Evolutionary conservation across 2,113 vertebrate genomes (phyloP), one percentile per base, ranked within the genome.

Genomic region (Rhizomys pruinosus): DNA sequence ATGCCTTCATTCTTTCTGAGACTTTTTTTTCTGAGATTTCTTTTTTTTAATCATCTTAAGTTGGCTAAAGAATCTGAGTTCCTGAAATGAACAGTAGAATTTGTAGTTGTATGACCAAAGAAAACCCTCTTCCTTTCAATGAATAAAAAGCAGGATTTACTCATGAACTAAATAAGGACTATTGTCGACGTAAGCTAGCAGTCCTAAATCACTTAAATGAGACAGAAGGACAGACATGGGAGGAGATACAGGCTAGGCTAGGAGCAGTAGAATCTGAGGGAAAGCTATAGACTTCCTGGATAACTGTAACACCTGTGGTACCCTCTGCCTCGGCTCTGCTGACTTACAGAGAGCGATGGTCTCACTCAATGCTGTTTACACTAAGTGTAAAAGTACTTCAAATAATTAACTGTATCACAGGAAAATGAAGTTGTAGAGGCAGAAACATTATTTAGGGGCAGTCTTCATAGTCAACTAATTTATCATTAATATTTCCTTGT

Each of bases 71-170:
- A 55, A n/a, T 77, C 79, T 84, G 59, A 77, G 63, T 95, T 93
- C 69, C 72, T 93, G 32, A 91, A 79, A 89, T 80, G 79, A 92
- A 95, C 88, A 52, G 5, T 34, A 85, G 47, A 96, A 72, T 39
- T 66, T 73, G n/a, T 29, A 25, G 32, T 37, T 92, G 34, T 85
- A 91, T 64, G 80, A 69, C 84, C 73, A 69, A 93, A 76, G 63
- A 64, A 80, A 84, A 95, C 72, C 2, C 7, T 39, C 86, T 68
- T 73, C 68, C 57, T 78, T 92, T 91, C 85, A 80, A 52, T 90
- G 61, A 94, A 61, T 29, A 94, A 66, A 76, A 81, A 76, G 19
- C 79, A 71, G 22, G 71, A 92, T 92, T 91, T 87, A 57, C 22
- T 71, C 27, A 16, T 16, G 66, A 91, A 22, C 42, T n/a, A 92